Base-by-base conservation (phyloP, 2,888 invertebrate genomes). In the Cordilura impudica region DNA sequence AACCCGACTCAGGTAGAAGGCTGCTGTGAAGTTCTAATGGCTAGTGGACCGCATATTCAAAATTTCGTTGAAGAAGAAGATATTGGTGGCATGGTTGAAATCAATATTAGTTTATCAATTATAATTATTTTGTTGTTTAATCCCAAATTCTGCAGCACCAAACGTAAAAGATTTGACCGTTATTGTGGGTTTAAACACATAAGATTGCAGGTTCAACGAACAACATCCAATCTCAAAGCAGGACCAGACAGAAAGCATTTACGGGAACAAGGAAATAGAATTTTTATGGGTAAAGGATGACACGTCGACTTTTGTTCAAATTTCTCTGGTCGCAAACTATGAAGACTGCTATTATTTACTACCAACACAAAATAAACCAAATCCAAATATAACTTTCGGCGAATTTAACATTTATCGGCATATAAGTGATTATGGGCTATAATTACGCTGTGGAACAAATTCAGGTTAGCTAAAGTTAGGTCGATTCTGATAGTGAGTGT, bases 1-100 rank as follows among this genome's bases (percentile, higher is more conserved):
- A 70, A 65, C 39, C 65, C 70, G 18, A 63, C 76, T 43, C 63
- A 76, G 19, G 49, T 61, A 54, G 53, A 66, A 74, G 60, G 66
- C 31, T 31, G 54, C 51, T 60, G 60, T 29, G 67, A 67, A 74
- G 43, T 67, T 23, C 23, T 51, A 23, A 65, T 74, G 63, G 60
- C 26, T 49, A 51, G 66, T 61, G 67, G 67, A 49, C 43, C 31
- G 43, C 61, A 60, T 66, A 19, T 65, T 43, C 18, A 73, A 14
- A 54, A 54, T 14, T 51, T 63, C 14, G 29, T 53, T 12, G 67
- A 23, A n/a, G 67, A 65, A 35, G 35, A 39, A n/a, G 39, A 39
- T n/a, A 39, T 39, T 39, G 39, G 39, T n/a, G 39, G 39, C 10
- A 10, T 39, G 39, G 2, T 31, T 39, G n/a, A 39, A 39, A 39